Percentiles rank a stretch among this genome's conserved stretches.
phyloP scores from a whole-genome alignment of 23 tunicate genomes.

The Styela clava region DNA sequence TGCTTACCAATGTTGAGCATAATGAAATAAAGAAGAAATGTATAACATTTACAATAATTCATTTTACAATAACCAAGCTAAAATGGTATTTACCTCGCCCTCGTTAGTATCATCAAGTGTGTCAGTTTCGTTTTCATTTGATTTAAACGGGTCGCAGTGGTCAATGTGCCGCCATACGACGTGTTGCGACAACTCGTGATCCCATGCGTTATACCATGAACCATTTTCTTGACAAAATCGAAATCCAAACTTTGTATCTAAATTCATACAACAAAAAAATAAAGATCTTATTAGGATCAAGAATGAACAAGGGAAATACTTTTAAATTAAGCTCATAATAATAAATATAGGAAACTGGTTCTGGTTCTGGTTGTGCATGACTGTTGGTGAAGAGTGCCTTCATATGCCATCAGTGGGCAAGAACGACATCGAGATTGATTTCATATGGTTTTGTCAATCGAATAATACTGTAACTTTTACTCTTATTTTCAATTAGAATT shows the following conservation, averaged over 20 bases:
- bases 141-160: slow-evolving; percentile 25
- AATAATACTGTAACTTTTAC: no score
- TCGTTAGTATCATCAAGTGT: background rate
- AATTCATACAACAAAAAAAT: background rate
- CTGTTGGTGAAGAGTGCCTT: no score
- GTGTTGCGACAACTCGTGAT: background rate
- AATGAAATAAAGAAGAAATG: no score
- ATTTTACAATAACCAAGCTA: no score
- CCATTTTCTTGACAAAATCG: slow-evolving; percentile 53
- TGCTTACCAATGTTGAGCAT: no score
- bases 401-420: no score
- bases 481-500: no score
- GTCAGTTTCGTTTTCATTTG: background rate
- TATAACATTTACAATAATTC: no score
- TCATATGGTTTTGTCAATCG: no score
- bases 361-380: no score
- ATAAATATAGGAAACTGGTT: background rate
- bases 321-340: background rate
- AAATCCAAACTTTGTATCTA: slow-evolving; percentile 33
- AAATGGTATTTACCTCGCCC: background rate
- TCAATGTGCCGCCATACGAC: slow-evolving; percentile 27
- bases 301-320: background rate
- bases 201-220: slow-evolving; percentile 33
- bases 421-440: no score
- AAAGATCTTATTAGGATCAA: background rate